These are phyloP conservation scores for Centroberyx gerrardi DNA, from an alignment of 2,797 vertebrate genomes.

Conservation along the genomic window DNA sequence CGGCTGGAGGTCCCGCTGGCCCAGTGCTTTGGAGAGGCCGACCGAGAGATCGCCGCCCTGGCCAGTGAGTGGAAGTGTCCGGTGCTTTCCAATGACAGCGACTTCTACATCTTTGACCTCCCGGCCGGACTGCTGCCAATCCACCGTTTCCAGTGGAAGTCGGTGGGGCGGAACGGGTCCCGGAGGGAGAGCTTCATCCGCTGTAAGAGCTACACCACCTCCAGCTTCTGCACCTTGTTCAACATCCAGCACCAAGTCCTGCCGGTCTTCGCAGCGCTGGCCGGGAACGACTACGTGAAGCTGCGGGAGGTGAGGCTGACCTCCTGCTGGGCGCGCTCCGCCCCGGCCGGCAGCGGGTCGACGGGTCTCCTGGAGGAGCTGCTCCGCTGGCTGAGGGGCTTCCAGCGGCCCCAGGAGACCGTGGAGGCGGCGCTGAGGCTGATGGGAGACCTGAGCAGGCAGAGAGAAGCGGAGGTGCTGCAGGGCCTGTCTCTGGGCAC, in stretches of 20 bases:
- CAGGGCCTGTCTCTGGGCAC: constrained; percentile 47
- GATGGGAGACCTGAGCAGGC: constrained; percentile 53
- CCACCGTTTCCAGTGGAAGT: constrained; percentile 86
- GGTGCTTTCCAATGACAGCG: constrained; percentile 89
- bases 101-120: constrained; percentile 90
- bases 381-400: constrained; percentile 86
- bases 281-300: constrained; percentile 87
- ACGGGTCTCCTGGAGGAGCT: constrained; percentile 77
- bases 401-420: constrained; percentile 70
- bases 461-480: constrained; percentile 28
- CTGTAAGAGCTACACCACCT: constrained; percentile 77
- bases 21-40: constrained; percentile 89
- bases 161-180: not conserved
- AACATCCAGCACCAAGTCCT: constrained; percentile 76
- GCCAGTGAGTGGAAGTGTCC: constrained; percentile 90
- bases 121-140: constrained; percentile 85
- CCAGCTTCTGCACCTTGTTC: constrained; percentile 83
- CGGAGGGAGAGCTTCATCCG: constrained; percentile 65
- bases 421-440: constrained; percentile 72
- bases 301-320: constrained; percentile 5
- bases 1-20: constrained; percentile 83
- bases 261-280: constrained; percentile 86
- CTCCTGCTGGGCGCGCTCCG: constrained; percentile 24
- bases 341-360: not conserved
- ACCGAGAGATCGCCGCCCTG: constrained; percentile 87